Evolutionary conservation across 2,888 invertebrate species (phyloP), one percentile per base, ranked within the genome.

Genomic region (Clepsis dumicolana): DNA sequence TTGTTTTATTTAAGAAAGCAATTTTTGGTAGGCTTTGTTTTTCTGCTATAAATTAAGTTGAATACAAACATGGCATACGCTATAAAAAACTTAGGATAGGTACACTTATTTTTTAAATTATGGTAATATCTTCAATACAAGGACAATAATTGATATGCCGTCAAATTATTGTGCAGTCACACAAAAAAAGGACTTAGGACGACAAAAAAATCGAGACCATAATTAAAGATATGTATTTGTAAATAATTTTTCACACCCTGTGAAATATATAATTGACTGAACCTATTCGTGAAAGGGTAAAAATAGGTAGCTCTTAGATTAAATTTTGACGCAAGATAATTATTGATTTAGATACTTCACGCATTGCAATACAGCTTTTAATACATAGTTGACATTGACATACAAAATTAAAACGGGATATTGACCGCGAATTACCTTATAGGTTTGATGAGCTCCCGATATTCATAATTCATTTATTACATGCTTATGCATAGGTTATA

Each of bases 191-290:
- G 35, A 38, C 18, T n/a, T 61, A 59, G 29, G 57, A 70, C 21
- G 56, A 12, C 12, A 56, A 62, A 65, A 35, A 35, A 64, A 71
- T 56, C 44, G 72, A 76, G 77, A 77, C 75, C 68, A 38, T 74
- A 77, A 86, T 81, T 78, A 68, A 79, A 83, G 85, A 87, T 90
- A 89, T 89, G 86, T 87, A 76, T 82, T 80, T 84, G 78, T 82
- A 80, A 86, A 89, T 75, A 88, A 86, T 83, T 82, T 80, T 83
- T 77, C 83, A 86, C 87, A 91, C 93, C 93, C 92, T 93, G 93
- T 91, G 89, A 86, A 87, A 84, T 81, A 81, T 83, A 81, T 92
- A 93, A 93, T 93, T 93, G 93, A 93, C 93, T 75, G 78, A 91
- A 91, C 88, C 85, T 84, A 92, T 91, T 87, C 85, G 84, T 88